phyloP scores from a whole-genome alignment of 2,888 invertebrate species.

The Microctonus hyperodae region DNA sequence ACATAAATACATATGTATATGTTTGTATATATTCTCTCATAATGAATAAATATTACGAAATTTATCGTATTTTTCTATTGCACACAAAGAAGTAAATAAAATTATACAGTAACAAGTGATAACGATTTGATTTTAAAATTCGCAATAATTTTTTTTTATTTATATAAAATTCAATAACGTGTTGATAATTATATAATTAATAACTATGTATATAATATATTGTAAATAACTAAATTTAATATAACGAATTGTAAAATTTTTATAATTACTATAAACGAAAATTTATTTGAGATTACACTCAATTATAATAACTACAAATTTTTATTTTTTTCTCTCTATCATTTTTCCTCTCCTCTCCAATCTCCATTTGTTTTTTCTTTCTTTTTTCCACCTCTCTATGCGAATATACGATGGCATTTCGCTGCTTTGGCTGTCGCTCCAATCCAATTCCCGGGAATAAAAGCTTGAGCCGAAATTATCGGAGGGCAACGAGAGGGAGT shows the following conservation, averaged over 20 bases:
- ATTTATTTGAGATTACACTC: too few relatives aligned
- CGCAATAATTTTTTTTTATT: too few relatives aligned
- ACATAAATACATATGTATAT: not conserved
- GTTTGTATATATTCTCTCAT: too few relatives aligned
- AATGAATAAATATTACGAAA: not conserved
- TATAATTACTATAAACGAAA: too few relatives aligned
- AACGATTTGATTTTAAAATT: too few relatives aligned
- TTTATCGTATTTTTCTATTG: not conserved
- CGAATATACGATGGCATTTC: conserved; percentile 26
- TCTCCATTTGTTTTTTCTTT: not conserved
- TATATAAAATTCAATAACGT: too few relatives aligned
- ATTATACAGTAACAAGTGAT: conserved; percentile 10
- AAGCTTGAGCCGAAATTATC: conserved; percentile 53
- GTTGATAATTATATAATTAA: too few relatives aligned
- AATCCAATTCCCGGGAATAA: conserved; percentile 52
- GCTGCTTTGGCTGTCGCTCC: conserved; percentile 43
- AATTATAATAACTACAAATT: too few relatives aligned
- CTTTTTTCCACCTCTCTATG: conserved; percentile 5
- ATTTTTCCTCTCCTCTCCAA: not conserved
- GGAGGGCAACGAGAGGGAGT: conserved; percentile 34
- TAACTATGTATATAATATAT: too few relatives aligned
- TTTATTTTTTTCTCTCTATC: not conserved
- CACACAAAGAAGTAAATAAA: not conserved
- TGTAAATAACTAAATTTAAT: too few relatives aligned
- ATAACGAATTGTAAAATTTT: too few relatives aligned